Percentiles rank a stretch among this genome's conserved stretches.
Conservation (phyloP, 2,888 invertebrate species). For the Pheosia tremula region DNA sequence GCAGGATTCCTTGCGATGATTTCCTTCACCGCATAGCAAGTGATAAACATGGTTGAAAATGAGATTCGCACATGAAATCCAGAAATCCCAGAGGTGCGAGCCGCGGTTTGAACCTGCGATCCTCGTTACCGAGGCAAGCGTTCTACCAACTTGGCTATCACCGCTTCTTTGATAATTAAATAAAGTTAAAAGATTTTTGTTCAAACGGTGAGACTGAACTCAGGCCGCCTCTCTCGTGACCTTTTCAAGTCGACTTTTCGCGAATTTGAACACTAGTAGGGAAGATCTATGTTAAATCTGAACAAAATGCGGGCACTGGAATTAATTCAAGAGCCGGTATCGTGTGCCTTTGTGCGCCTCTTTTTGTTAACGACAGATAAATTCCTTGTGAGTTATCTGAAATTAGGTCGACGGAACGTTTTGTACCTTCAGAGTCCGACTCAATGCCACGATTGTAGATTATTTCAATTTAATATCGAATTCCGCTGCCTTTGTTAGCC, state of each 20-base stretch:
- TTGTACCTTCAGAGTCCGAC: conserved; percentile 30
- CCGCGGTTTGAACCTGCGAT: too few species aligned
- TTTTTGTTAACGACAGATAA: conserved; percentile 68
- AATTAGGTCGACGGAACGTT: conserved; percentile 46
- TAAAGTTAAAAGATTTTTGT: too few species aligned
- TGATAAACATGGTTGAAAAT: too few species aligned
- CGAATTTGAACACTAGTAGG: conserved; percentile 15
- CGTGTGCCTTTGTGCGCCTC: conserved; percentile 56
- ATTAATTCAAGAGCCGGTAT: conserved; percentile 58
- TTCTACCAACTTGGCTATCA: too few species aligned
- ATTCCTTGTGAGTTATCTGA: conserved; percentile 58
- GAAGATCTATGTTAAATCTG: conserved; percentile 33
- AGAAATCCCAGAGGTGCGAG: too few species aligned
- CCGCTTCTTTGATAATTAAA: too few species aligned
- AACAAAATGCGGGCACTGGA: conserved; percentile 56
- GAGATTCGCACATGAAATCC: too few species aligned
- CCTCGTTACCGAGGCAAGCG: too few species aligned
- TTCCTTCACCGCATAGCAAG: too few species aligned
- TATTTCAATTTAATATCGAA: conserved; percentile 41
- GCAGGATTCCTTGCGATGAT: too few species aligned
- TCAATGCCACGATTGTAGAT: conserved; percentile 38
- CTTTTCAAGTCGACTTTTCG: neutral
- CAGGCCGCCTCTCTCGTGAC: too few species aligned
- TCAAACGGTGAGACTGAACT: too few species aligned
- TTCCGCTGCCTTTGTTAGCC: conserved; percentile 30